A percentile compares a stretch with the other conserved stretches of the same genome.
Conservation (phyloP, 2,888 invertebrate species). For the Dermolepida albohirtum region DNA sequence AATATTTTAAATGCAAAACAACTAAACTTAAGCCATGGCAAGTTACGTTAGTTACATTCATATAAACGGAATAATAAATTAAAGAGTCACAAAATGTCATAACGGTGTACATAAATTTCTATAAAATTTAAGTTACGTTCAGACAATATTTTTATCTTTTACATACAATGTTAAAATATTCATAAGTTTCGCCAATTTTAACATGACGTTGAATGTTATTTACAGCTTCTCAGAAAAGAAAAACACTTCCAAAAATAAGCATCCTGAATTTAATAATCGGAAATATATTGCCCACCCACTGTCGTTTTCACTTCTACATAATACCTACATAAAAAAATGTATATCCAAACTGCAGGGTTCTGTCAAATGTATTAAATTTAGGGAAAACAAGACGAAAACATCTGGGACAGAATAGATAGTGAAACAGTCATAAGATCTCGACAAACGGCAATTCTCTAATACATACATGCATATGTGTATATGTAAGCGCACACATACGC, state of each 20-base stretch:
- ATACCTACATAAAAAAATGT: constrained; percentile 25
- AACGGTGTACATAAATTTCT: too few relatives aligned
- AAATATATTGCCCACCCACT: constrained; percentile 24
- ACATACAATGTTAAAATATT: too few relatives aligned
- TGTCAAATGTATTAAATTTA: constrained; percentile 32
- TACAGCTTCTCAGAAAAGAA: background rate
- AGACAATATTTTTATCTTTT: too few relatives aligned
- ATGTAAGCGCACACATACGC: too few relatives aligned
- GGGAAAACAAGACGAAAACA: constrained; percentile 17
- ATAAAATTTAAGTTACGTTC: too few relatives aligned
- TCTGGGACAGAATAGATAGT: constrained; percentile 11
- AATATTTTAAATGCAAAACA: too few relatives aligned
- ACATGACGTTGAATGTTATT: constrained; percentile 1
- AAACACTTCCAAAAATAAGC: constrained; percentile 10
- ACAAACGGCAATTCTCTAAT: constrained; percentile 1
- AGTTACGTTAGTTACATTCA: too few relatives aligned
- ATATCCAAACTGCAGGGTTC: constrained; percentile 20
- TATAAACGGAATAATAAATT: too few relatives aligned
- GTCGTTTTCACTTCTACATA: constrained; percentile 4
- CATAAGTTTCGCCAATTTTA: background rate
- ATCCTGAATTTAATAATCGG: constrained; percentile 31
- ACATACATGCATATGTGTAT: background rate
- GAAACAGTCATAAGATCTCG: constrained; percentile 17
- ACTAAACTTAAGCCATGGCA: too few relatives aligned
- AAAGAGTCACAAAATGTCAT: too few relatives aligned